These are phyloP conservation scores for Protophormia terraenovae DNA, from an alignment of 2,888 invertebrate genomes.

Conservation along the genomic window DNA sequence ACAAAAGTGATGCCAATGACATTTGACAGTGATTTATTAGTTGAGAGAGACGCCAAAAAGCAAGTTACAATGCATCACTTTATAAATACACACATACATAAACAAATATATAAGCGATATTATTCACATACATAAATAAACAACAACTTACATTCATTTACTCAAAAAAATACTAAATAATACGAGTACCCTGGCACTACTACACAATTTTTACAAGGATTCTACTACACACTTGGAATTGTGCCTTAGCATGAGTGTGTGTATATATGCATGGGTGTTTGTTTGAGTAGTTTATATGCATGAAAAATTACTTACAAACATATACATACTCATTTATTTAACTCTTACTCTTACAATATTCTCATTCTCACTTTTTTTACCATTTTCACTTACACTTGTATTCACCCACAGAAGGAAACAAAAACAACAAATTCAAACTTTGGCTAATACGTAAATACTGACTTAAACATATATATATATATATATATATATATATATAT, in stretches of 20 bases:
- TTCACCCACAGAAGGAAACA: slow-evolving; percentile 11
- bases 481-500: no score
- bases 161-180: slow-evolving; percentile 39
- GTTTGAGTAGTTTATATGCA: background rate
- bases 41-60: slow-evolving; percentile 77
- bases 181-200: background rate
- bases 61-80: slow-evolving; percentile 72
- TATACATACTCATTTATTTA: background rate
- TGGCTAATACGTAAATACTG: slow-evolving; percentile 33
- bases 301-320: background rate
- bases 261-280: background rate
- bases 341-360: background rate
- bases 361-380: slow-evolving; percentile 29
- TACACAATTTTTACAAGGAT: background rate
- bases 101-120: background rate
- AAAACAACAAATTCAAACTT: slow-evolving; percentile 28
- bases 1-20: slow-evolving; percentile 77
- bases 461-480: background rate
- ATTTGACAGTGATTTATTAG: slow-evolving; percentile 81
- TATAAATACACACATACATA: slow-evolving; percentile 36
- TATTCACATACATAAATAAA: slow-evolving; percentile 19
- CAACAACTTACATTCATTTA: slow-evolving; percentile 57
- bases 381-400: slow-evolving; percentile 37
- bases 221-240: background rate
- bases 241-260: background rate